phyloP scores from a whole-genome alignment of 2,113 vertebrate genomes.

The Aldabrachelys gigantea region DNA sequence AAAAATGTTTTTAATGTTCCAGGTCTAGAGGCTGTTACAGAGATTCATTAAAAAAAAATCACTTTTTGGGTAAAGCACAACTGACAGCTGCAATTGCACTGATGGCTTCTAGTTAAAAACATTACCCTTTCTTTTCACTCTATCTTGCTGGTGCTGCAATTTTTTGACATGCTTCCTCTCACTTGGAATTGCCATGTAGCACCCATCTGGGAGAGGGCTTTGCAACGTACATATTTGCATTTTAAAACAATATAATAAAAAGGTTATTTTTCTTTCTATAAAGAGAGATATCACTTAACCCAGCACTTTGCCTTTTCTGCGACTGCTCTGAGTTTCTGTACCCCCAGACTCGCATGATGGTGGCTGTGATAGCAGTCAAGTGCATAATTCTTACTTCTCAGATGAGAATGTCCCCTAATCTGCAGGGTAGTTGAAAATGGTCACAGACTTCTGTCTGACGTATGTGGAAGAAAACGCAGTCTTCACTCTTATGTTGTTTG shows the following conservation, averaged over 20 bases:
- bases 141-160: not conserved
- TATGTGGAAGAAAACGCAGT: too few species aligned
- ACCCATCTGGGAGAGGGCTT: not conserved
- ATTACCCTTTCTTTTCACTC: not conserved
- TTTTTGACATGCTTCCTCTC: not conserved
- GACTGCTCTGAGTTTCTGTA: not conserved
- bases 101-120: slow-evolving; percentile 40
- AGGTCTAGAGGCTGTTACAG: slow-evolving; percentile 11
- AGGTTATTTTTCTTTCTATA: not conserved
- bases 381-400: not conserved
- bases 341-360: not conserved
- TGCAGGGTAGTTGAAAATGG: not conserved
- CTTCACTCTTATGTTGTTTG: too few species aligned
- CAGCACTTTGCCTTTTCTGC: not conserved
- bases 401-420: not conserved
- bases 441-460: accelerated
- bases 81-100: not conserved
- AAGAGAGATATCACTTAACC: accelerated
- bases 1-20: not conserved
- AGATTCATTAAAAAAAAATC: slow-evolving; percentile 1
- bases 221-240: not conserved
- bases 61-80: not conserved
- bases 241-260: not conserved
- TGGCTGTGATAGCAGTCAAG: not conserved
- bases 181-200: not conserved